Evolutionary conservation across 2,797 vertebrate genomes (phyloP).

Genomic region (Lepilemur septentrionalis): DNA sequence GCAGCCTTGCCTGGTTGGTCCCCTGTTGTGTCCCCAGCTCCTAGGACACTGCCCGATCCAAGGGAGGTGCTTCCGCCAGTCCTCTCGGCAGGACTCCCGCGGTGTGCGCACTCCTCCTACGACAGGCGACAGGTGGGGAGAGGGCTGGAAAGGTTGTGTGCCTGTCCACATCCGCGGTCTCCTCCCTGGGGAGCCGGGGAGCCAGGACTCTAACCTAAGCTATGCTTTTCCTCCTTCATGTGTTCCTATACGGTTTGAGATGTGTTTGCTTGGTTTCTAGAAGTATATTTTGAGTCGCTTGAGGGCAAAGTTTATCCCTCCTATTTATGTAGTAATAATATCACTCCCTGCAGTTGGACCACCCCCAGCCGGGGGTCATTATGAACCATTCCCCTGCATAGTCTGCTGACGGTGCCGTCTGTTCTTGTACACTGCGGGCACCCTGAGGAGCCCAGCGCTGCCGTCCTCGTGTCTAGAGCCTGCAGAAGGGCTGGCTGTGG

Average conservation of each 20-base stretch:
- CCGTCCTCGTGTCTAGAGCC: neutral
- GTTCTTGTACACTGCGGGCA: neutral
- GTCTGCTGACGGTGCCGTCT: neutral
- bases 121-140: neutral
- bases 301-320: neutral
- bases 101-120: accelerated
- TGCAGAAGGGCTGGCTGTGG: neutral
- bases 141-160: neutral
- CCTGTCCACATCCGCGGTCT: accelerated
- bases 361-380: too few species aligned
- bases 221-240: neutral
- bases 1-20: neutral
- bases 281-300: neutral
- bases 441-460: neutral
- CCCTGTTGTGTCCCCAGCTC: neutral
- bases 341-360: neutral
- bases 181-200: neutral
- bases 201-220: neutral
- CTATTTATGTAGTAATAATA: neutral
- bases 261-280: neutral
- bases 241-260: accelerated
- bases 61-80: neutral
- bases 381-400: neutral
- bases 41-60: neutral
- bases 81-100: neutral